Evolutionary conservation across 2,888 invertebrate species (phyloP).

Genomic region (Rhodophaea formosa): DNA sequence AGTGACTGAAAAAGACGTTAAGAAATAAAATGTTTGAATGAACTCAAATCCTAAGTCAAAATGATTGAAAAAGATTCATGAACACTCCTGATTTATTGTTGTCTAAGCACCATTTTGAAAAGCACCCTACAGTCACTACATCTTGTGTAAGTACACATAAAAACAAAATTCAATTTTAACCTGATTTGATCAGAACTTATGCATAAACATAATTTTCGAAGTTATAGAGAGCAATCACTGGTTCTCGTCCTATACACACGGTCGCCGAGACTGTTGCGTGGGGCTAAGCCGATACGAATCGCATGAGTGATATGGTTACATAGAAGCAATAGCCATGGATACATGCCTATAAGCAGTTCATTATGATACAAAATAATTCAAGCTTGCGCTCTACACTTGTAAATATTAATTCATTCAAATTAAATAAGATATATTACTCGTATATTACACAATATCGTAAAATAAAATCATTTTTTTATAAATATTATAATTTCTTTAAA

Average conservation of each 20-base stretch:
- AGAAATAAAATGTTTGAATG: background rate
- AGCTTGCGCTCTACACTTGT: constrained; percentile 50
- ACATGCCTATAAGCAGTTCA: constrained; percentile 52
- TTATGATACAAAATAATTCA: constrained; percentile 52
- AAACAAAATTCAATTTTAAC: background rate
- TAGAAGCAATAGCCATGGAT: constrained; percentile 47
- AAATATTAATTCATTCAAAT: constrained; percentile 66
- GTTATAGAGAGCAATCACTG: constrained; percentile 9
- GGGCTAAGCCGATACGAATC: constrained; percentile 22
- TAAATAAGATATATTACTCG: constrained; percentile 68
- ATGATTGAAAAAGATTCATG: constrained; percentile 19
- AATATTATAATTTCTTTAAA: constrained; percentile 61
- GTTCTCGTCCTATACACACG: background rate
- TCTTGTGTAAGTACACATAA: constrained; percentile 2
- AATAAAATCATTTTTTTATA: constrained; percentile 62
- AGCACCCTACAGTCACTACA: constrained; percentile 15
- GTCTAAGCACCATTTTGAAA: constrained; percentile 7
- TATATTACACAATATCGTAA: constrained; percentile 62
- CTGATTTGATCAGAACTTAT: background rate
- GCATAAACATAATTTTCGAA: background rate
- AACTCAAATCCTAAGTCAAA: background rate
- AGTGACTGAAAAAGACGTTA: constrained; percentile 3
- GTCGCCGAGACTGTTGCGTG: background rate
- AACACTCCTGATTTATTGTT: constrained; percentile 1
- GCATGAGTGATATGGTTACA: constrained; percentile 42